Evolutionary conservation across 2,888 invertebrate species (phyloP).

Genomic region (Thalpophila matura): DNA sequence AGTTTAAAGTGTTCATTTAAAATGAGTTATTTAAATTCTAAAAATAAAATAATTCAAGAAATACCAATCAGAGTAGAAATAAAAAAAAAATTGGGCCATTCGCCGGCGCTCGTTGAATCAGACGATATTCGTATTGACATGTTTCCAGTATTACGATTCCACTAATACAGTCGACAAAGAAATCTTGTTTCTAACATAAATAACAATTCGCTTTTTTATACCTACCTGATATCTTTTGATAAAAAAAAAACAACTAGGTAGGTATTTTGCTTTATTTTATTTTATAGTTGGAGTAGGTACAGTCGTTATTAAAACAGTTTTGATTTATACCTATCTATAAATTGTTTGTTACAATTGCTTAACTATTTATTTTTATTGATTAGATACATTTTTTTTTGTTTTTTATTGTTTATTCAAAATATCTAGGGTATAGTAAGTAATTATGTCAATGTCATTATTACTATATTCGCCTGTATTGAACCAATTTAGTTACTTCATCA

Average conservation of each 20-base stretch:
- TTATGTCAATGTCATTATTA: too few relatives aligned
- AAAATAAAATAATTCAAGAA: constrained; percentile 54
- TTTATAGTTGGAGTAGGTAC: constrained; percentile 19
- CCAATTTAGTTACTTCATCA: too few relatives aligned
- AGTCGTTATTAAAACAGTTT: constrained; percentile 48
- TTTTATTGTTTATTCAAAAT: background rate
- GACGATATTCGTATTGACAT: constrained; percentile 86
- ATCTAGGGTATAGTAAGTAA: too few relatives aligned
- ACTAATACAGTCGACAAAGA: constrained; percentile 80
- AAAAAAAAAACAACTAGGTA: constrained; percentile 38
- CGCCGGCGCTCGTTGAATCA: constrained; percentile 73
- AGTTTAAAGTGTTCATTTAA: constrained; percentile 57
- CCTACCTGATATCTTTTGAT: constrained; percentile 67
- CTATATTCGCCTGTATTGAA: too few relatives aligned
- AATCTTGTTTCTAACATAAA: constrained; percentile 77
- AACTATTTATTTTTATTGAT: background rate
- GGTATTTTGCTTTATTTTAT: constrained; percentile 38
- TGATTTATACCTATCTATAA: background rate
- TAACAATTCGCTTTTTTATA: constrained; percentile 71
- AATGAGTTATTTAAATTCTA: constrained; percentile 35
- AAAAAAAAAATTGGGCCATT: constrained; percentile 58
- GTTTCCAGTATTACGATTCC: constrained; percentile 88
- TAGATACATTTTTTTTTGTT: background rate
- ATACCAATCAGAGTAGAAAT: constrained; percentile 50
- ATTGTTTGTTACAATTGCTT: background rate